Base-by-base conservation (phyloP, 1,140 invertebrate species). In the Neodiprion pinetum region DNA sequence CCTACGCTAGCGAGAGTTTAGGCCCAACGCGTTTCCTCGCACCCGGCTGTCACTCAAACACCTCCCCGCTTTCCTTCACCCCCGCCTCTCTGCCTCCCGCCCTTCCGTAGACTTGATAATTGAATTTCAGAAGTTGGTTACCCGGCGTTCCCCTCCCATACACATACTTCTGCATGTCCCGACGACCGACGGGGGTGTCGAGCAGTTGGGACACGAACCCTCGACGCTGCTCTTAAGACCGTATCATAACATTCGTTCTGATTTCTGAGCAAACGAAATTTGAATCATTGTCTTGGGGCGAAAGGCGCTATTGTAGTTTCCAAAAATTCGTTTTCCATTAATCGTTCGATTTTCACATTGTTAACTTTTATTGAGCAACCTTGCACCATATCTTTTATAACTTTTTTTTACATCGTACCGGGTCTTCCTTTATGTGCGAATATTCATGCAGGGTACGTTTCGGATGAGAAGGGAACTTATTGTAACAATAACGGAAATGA, bases 51-150 rank as follows among this genome's bases (percentile, higher is more conserved):
- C 53, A 61, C 53, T 61, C 53, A 61, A 61, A 61, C 11, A 17
- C 28, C 28, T 40, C 28, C 28, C 28, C 28, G 28, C 28, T 40
- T 40, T 40, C 53, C 53, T 17, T 61, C 11, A 12, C 11, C 53
- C 53, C n/a, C 8, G 53, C 11, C 53, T 17, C 53, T 9, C 53
- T 9, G 4, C 9, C 11, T 17, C 11, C 53, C 53, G 11, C 53
- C 53, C 53, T 61, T 61, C 53, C n/a, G 11, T 61, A 61, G 53
- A 61, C 53, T 61, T 61, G 53, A 61, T 61, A 61, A 61, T 61
- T 61, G 53, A 61, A 61, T 61, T 61, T 61, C 53, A 61, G 53
- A 61, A 61, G 53, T 61, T 61, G 53, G 53, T 61, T 61, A 61
- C 53, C 53, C 53, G n/a, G 7, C 53, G 53, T 12, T 17, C 53